Conservation (phyloP, 2,888 invertebrate genomes). For the Muscina levida region DNA sequence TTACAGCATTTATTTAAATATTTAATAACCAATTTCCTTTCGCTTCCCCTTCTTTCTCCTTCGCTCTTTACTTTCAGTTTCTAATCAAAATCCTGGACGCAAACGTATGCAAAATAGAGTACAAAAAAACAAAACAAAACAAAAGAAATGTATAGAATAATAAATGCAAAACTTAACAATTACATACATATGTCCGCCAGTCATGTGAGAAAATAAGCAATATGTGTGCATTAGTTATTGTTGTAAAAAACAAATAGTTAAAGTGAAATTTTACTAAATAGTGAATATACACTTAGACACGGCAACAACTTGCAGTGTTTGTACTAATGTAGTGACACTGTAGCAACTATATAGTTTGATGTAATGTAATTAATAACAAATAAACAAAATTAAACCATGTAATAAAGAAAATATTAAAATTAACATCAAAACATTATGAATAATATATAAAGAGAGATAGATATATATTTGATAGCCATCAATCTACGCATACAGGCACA, state of each 20-base stretch:
- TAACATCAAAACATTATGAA: not conserved
- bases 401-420: not conserved
- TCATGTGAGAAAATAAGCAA: slow-evolving; percentile 34
- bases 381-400: not conserved
- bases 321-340: too few species aligned
- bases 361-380: too few species aligned
- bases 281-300: slow-evolving; percentile 38
- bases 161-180: slow-evolving; percentile 1
- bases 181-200: not conserved
- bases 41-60: too few species aligned
- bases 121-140: slow-evolving; percentile 13
- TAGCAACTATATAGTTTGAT: too few species aligned
- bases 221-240: slow-evolving; percentile 15
- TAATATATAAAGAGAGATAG: not conserved
- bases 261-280: too few species aligned
- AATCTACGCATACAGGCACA: not conserved
- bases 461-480: slow-evolving; percentile 6
- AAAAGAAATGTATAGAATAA: not conserved
- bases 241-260: too few species aligned
- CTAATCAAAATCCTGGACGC: slow-evolving; percentile 1
- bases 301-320: too few species aligned
- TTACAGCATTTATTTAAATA: slow-evolving; percentile 2
- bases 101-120: slow-evolving; percentile 11
- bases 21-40: too few species aligned
- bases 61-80: too few species aligned